Conservation (phyloP, 2,797 vertebrate species). For the Hippoglossus hippoglossus region DNA sequence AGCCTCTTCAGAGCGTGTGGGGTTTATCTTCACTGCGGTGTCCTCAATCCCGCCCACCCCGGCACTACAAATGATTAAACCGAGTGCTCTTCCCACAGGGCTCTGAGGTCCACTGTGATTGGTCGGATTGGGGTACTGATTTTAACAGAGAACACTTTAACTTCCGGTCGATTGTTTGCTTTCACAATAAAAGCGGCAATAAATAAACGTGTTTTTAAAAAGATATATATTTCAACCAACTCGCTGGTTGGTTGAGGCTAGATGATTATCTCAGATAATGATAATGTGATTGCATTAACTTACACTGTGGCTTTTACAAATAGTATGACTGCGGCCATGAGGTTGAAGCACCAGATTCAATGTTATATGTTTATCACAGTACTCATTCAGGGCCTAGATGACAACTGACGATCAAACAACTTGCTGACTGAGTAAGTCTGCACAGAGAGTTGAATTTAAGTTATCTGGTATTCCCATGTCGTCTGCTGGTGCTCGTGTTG, state of each 20-base stretch:
- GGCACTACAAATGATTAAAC: fast-evolving
- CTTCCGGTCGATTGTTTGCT: slow-evolving; percentile 17
- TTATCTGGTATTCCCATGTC: neutral
- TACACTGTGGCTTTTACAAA: neutral
- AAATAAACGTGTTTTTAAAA: neutral
- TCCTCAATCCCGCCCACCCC: slow-evolving; percentile 11
- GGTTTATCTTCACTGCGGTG: neutral
- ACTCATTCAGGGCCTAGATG: too few relatives aligned
- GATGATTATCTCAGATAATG: neutral
- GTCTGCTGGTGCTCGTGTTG: neutral
- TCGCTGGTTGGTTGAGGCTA: too few relatives aligned
- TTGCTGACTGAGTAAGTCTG: neutral
- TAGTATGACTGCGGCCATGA: neutral
- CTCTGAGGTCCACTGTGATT: slow-evolving; percentile 50
- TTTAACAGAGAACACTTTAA: too few relatives aligned
- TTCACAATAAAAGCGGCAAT: slow-evolving; percentile 48
- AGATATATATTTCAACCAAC: neutral
- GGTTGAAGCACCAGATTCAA: neutral
- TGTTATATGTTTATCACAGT: neutral
- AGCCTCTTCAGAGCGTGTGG: neutral
- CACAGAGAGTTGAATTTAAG: neutral
- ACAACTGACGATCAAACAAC: neutral
- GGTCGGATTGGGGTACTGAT: slow-evolving; percentile 19
- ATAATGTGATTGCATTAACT: neutral
- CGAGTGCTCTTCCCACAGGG: slow-evolving; percentile 18